Percentiles rank a stretch among this genome's conserved stretches.
These are phyloP conservation scores for Dreissena rostriformis DNA, from an alignment of 1,140 invertebrate genomes.

Conservation along the genomic window DNA sequence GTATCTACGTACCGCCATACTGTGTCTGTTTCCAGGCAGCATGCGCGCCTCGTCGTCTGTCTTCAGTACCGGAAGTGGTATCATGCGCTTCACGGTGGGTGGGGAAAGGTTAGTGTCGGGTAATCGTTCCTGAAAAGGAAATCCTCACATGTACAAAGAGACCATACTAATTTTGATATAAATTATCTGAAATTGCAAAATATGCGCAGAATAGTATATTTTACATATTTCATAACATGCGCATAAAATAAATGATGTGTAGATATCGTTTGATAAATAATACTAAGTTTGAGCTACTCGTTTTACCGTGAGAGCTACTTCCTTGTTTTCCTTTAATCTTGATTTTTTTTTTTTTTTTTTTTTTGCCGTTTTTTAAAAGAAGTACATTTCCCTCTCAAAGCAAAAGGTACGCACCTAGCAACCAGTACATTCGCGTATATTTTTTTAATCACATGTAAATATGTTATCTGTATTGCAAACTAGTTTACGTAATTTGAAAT, in stretches of 20 bases:
- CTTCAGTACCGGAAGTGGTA: slow-evolving; percentile 60
- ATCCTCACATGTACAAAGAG: background rate
- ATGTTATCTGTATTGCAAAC: too few relatives aligned
- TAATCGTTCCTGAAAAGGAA: slow-evolving; percentile 54
- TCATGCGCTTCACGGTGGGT: slow-evolving; percentile 64
- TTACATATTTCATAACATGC: background rate
- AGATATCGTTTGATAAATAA: background rate
- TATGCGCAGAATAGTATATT: background rate
- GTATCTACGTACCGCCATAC: slow-evolving; percentile 21
- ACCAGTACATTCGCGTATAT: too few relatives aligned
- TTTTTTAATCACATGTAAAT: too few relatives aligned
- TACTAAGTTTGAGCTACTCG: background rate
- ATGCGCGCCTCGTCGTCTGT: slow-evolving; percentile 47
- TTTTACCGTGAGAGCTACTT: background rate
- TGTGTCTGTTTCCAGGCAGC: slow-evolving; percentile 36
- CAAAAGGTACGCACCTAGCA: too few relatives aligned
- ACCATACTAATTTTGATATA: background rate
- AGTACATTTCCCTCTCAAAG: too few relatives aligned
- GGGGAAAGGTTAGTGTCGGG: slow-evolving; percentile 62
- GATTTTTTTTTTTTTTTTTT: background rate
- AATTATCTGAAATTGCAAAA: background rate
- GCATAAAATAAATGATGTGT: background rate
- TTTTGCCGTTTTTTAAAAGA: background rate
- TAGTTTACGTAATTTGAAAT: too few relatives aligned
- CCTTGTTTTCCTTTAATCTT: too few relatives aligned